A percentile compares a stretch with the other conserved stretches of the same genome.
phyloP scores from a whole-genome alignment of 1,140 invertebrate species.

The Ceratosolen fusciceps region DNA sequence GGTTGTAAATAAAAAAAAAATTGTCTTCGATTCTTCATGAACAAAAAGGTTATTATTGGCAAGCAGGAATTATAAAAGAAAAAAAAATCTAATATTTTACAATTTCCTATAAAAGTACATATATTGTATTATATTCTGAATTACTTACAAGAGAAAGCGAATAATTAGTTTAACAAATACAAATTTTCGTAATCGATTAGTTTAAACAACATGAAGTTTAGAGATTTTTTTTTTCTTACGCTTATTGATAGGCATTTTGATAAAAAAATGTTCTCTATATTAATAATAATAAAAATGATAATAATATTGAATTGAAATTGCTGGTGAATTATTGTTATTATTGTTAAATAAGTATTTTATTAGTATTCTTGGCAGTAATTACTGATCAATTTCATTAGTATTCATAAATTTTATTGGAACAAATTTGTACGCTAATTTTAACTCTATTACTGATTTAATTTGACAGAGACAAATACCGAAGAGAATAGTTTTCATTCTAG shows the following conservation, averaged over 20 bases:
- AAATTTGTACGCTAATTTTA: constrained; percentile 12
- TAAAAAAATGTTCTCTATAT: not conserved
- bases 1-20: constrained; percentile 32
- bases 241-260: too few relatives aligned
- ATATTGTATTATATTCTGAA: too few relatives aligned
- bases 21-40: constrained; percentile 52
- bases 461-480: not conserved
- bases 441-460: constrained; percentile 1
- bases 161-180: too few relatives aligned
- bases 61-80: too few relatives aligned
- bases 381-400: not conserved
- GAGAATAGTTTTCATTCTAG: not conserved
- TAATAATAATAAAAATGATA: constrained; percentile 3
- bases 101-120: too few relatives aligned
- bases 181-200: too few relatives aligned
- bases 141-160: too few relatives aligned
- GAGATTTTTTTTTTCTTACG: too few relatives aligned
- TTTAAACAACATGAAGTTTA: too few relatives aligned
- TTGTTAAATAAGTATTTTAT: not conserved
- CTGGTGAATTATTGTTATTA: not conserved
- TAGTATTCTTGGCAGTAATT: not conserved
- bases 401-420: not conserved
- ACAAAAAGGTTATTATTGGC: too few relatives aligned
- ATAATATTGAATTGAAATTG: not conserved
- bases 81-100: too few relatives aligned